Base-by-base conservation (phyloP, 2,797 vertebrate genomes). In the Orientallactaga sibirica region DNA sequence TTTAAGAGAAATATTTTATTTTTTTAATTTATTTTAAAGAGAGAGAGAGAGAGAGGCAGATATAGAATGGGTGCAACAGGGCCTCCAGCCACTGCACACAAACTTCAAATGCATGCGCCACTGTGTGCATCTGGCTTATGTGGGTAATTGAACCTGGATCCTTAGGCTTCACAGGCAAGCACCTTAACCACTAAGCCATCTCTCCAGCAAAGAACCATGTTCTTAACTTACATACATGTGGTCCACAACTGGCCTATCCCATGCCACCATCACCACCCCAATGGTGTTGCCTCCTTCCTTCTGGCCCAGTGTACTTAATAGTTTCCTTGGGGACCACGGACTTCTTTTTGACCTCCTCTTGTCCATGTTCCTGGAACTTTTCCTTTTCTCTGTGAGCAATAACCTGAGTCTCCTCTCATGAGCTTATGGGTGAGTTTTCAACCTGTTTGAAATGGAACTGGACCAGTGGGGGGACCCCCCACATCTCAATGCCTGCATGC, bases 381-480 rank as follows among this genome's bases (percentile, higher is more conserved):
- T 93, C 79, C 88, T 95, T 81, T 93, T 82, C 88, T 61, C 84
- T 58, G 86, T 77, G 52, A 92, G 93, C 95, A 91, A 55, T 73
- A 1, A 0, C 78, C 27, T 37, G 66, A 55, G 94, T 27, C 62
- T 93, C 93, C 41, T 76, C 29, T 87, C 67, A 10, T 52, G 70
- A 74, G 29, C 81, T 96, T 94, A 77, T 24, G 84, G 41, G 22
- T 92, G 78, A 41, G 11, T 84, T 92, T 88, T 88, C 89, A 83
- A 81, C 11, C 90, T 97, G 88, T 98, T 97, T 95, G 92, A 84
- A 52, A 86, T 70, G 93, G 76, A 97, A 84, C 70, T 81, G 1
- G 58, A 61, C 88, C 85, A 58, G 24, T n/a, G 66, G 90, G 80
- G 84, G 94, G 1, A 0, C 43, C 29, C 20, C n/a, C 73, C 52